A percentile compares a stretch with the other conserved stretches of the same genome.
phyloP scores from a whole-genome alignment of 2,888 invertebrate genomes.

The Agrochola lota region DNA sequence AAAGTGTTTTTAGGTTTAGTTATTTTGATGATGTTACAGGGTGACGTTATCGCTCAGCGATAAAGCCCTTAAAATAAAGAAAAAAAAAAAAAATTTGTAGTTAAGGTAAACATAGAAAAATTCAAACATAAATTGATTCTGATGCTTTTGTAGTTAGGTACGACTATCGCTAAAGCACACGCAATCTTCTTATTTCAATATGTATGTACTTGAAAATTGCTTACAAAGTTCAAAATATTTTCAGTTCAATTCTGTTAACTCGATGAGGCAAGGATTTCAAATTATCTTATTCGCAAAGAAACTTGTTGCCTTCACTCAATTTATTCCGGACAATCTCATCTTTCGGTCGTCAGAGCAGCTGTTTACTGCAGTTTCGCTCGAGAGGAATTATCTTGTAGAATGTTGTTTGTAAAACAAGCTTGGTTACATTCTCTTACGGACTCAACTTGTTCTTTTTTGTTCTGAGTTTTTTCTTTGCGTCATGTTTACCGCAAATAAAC shows the following conservation, averaged over 20 bases:
- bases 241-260: constrained; percentile 18
- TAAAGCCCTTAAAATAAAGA: too few species aligned
- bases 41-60: too few species aligned
- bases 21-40: too few species aligned
- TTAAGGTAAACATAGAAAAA: constrained; percentile 3
- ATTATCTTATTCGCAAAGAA: constrained; percentile 20
- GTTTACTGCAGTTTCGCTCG: constrained; percentile 21
- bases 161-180: neutral
- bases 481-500: too few species aligned
- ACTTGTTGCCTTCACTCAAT: constrained; percentile 52
- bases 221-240: constrained; percentile 7
- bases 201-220: constrained; percentile 10
- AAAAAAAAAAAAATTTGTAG: too few species aligned
- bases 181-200: constrained; percentile 8
- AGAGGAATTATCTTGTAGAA: constrained; percentile 35
- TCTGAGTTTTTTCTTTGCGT: too few species aligned
- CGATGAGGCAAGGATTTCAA: constrained; percentile 17
- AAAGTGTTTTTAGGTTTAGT: too few species aligned
- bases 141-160: neutral
- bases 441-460: too few species aligned
- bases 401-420: constrained; percentile 22
- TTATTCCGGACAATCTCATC: constrained; percentile 47
- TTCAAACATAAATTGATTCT: neutral
- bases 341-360: constrained; percentile 10
- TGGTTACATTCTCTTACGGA: constrained; percentile 13